A percentile compares a stretch with the other conserved stretches of the same genome.
phyloP scores from a whole-genome alignment of 2,113 vertebrate species.

The Jacana jacana region DNA sequence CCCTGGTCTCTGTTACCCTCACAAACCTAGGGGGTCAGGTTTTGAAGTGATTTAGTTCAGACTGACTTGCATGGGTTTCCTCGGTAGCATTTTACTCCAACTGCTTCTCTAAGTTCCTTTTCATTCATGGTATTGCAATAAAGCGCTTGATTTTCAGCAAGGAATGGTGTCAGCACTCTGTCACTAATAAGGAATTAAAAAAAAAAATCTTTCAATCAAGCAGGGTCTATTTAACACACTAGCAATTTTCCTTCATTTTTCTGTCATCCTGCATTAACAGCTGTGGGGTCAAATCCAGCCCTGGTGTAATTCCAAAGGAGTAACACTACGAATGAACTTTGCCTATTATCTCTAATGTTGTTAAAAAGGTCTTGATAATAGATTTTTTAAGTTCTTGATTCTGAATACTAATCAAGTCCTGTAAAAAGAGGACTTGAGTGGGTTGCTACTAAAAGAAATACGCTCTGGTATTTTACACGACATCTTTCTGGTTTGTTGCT shows the following conservation, averaged over 20 bases:
- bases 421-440: constrained; percentile 31
- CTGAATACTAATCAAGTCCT: constrained; percentile 46
- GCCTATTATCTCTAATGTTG: not conserved
- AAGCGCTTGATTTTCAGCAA: constrained; percentile 14
- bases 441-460: constrained; percentile 48
- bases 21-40: not conserved
- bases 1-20: not conserved
- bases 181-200: constrained; percentile 14
- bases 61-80: not conserved
- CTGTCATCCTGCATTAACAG: constrained; percentile 43
- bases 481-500: not conserved
- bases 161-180: not conserved
- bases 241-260: constrained; percentile 14
- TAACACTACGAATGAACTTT: constrained; percentile 7
- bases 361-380: constrained; percentile 49
- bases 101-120: not conserved
- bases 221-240: constrained; percentile 45
- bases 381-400: constrained; percentile 38
- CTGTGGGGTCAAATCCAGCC: not conserved
- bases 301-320: constrained; percentile 26
- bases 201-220: constrained; percentile 10
- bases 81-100: not conserved
- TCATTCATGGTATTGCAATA: not conserved
- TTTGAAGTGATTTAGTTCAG: not conserved
- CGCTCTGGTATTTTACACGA: not conserved